phyloP scores from a whole-genome alignment of 2,113 vertebrate species.

The Arenaria interpres region DNA sequence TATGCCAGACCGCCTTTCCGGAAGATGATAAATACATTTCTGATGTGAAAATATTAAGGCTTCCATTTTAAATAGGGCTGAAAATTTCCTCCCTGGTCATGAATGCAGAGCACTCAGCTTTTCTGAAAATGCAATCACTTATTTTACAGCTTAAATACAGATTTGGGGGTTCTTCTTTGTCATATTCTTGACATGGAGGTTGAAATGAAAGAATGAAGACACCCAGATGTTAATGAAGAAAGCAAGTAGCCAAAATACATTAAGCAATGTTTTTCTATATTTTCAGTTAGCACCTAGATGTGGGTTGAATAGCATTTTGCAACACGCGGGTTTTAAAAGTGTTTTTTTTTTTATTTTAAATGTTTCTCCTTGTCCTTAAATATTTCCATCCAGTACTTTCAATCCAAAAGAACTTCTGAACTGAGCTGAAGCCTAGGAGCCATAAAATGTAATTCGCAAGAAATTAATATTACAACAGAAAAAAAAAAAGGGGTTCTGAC shows the following conservation, averaged over 20 bases:
- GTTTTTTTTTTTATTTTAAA: neutral
- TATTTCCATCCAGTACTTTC: neutral
- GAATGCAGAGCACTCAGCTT: neutral
- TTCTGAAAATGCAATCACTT: neutral
- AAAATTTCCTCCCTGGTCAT: neutral
- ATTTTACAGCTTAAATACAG: neutral
- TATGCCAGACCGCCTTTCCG: conserved; percentile 22
- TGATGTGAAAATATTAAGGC: conserved; percentile 26
- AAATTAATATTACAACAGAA: neutral
- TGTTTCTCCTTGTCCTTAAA: neutral
- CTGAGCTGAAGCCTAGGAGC: neutral
- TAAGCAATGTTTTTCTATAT: neutral
- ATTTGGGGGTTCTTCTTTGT: neutral
- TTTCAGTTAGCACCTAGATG: neutral
- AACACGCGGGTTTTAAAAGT: neutral
- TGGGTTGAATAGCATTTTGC: neutral
- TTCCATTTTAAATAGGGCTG: neutral
- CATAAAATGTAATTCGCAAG: neutral
- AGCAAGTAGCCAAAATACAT: neutral
- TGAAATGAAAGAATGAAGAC: neutral
- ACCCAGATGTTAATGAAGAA: neutral
- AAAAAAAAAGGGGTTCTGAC: neutral
- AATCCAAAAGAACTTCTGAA: neutral
- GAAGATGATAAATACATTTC: conserved; percentile 18
- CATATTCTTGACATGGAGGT: neutral